These are phyloP conservation scores for Crotalus adamanteus DNA, from an alignment of 2,797 vertebrate species.

Conservation along the genomic window DNA sequence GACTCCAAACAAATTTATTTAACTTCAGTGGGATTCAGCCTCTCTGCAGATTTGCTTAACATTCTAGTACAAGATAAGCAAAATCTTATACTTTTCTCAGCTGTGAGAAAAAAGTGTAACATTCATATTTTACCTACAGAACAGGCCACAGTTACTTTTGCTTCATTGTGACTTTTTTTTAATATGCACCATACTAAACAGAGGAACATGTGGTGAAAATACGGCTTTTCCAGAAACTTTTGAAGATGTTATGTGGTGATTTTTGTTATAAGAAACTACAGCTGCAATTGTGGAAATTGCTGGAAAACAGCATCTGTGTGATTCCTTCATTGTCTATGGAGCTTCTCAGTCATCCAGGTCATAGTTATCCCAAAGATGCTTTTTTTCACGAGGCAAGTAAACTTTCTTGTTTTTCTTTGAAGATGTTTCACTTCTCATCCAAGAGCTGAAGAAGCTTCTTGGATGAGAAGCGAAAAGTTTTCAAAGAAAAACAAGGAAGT, in stretches of 20 bases:
- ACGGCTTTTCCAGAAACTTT: neutral
- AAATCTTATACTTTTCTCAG: neutral
- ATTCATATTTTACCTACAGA: neutral
- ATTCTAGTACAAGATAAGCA: conserved; percentile 12
- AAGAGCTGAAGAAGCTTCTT: too few species aligned
- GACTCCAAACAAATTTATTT: neutral
- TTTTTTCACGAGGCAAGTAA: too few species aligned
- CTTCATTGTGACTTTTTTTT: neutral
- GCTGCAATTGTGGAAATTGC: neutral
- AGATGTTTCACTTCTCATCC: too few species aligned
- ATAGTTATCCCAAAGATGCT: too few species aligned
- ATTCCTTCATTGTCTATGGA: neutral
- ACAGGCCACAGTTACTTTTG: neutral
- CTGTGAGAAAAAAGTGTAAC: neutral
- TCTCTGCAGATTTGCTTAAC: neutral
- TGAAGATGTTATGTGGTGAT: neutral
- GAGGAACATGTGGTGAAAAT: neutral
- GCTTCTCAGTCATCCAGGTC: too few species aligned
- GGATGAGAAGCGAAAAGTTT: too few species aligned
- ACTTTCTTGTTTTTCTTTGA: too few species aligned
- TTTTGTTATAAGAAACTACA: neutral
- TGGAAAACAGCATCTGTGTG: neutral
- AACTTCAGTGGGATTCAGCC: neutral
- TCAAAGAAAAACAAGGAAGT: too few species aligned
- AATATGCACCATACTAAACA: neutral